A percentile compares a stretch with the other conserved stretches of the same genome.
Evolutionary conservation across 2,113 vertebrate species (phyloP).

Genomic region (Natator depressus): DNA sequence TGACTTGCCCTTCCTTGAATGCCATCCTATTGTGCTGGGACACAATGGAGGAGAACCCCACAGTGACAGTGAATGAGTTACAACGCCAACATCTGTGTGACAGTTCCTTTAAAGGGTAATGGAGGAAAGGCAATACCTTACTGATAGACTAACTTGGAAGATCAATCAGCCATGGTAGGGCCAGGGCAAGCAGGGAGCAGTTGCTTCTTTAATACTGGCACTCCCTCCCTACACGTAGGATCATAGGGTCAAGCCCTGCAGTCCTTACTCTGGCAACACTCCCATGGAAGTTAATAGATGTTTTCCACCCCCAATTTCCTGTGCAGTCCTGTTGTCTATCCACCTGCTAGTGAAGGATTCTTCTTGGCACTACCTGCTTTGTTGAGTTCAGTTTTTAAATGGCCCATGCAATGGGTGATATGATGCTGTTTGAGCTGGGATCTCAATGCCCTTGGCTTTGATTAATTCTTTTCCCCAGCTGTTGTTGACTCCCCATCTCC

Average conservation of each 20-base stretch:
- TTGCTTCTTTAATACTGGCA: background rate
- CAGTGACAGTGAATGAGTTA: slow-evolving; percentile 62
- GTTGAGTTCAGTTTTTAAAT: slow-evolving; percentile 45
- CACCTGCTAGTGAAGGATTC: background rate
- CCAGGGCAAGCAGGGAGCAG: slow-evolving; percentile 35
- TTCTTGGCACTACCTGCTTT: slow-evolving; percentile 41
- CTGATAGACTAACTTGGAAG: slow-evolving; percentile 42
- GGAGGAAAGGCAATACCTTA: slow-evolving; percentile 67
- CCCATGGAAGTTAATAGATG: slow-evolving; percentile 58
- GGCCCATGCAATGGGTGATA: slow-evolving; percentile 21
- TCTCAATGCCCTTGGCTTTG: slow-evolving; percentile 15
- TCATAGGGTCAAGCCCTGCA: slow-evolving; percentile 56
- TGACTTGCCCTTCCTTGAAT: slow-evolving; percentile 44
- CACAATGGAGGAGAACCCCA: slow-evolving; percentile 68
- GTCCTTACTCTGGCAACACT: slow-evolving; percentile 15
- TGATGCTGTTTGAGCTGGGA: background rate
- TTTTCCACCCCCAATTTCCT: slow-evolving; percentile 44
- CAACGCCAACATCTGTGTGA: slow-evolving; percentile 73
- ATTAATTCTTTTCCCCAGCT: background rate
- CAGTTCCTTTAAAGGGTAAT: slow-evolving; percentile 48
- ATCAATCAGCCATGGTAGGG: slow-evolving; percentile 66
- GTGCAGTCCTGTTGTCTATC: slow-evolving; percentile 44
- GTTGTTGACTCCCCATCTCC: background rate
- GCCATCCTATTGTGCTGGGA: slow-evolving; percentile 42
- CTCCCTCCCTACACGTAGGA: slow-evolving; percentile 41